Conservation (phyloP, 2,797 vertebrate genomes). For the Oreortyx pictus region DNA sequence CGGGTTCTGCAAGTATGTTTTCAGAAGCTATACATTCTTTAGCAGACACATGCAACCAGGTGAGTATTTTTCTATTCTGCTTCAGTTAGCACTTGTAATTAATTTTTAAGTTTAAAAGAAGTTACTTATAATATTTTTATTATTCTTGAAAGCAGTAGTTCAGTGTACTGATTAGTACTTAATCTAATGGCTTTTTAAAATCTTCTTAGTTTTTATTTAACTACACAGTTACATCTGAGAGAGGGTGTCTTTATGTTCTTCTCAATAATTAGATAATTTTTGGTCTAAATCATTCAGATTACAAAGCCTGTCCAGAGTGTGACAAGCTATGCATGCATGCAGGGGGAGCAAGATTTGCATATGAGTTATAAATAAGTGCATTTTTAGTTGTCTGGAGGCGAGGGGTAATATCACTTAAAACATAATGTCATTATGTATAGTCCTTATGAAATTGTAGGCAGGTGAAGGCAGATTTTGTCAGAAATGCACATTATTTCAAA, state of each 20-base stretch:
- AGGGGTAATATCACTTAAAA: background rate
- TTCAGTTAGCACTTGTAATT: background rate
- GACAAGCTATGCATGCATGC: background rate
- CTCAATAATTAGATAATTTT: background rate
- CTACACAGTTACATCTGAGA: background rate
- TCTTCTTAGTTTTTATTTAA: background rate
- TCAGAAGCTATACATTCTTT: slow-evolving; percentile 98
- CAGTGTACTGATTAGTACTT: background rate
- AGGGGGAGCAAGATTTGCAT: background rate
- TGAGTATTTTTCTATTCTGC: slow-evolving; percentile 57
- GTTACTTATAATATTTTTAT: background rate
- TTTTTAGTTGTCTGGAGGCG: background rate
- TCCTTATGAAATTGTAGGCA: background rate
- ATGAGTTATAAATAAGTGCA: background rate
- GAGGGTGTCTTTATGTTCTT: background rate
- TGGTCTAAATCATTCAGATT: background rate
- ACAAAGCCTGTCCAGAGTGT: background rate
- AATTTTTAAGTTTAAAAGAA: background rate
- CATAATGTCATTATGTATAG: background rate
- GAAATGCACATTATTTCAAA: background rate
- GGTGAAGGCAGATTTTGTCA: background rate
- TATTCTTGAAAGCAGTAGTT: background rate
- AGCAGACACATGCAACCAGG: slow-evolving; percentile 98
- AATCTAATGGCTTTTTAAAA: background rate
- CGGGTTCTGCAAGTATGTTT: slow-evolving; percentile 98